phyloP scores from a whole-genome alignment of 1,140 invertebrate species.

The Drosophila arizonae region DNA sequence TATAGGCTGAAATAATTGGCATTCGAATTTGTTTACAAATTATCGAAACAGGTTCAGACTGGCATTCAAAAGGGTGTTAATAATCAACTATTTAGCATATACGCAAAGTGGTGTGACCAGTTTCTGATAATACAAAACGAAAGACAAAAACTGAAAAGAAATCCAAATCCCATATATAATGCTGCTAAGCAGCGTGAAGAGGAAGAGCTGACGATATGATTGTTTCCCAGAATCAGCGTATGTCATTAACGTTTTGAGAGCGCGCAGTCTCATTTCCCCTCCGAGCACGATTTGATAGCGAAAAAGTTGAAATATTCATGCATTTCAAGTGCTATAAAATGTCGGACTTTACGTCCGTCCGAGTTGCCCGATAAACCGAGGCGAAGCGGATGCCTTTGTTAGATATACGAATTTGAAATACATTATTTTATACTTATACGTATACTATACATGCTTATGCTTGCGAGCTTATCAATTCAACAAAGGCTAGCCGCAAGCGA shows the following conservation, averaged over 20 bases:
- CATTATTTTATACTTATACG: constrained; percentile 10
- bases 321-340: background rate
- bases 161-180: background rate
- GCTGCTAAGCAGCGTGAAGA: constrained; percentile 13
- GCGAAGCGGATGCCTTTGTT: constrained; percentile 40
- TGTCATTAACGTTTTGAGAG: constrained; percentile 16
- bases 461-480: constrained; percentile 11
- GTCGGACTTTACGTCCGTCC: constrained; percentile 6
- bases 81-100: constrained; percentile 39
- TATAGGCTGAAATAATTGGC: constrained; percentile 8
- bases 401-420: constrained; percentile 2
- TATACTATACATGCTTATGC: background rate
- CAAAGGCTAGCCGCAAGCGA: constrained; percentile 4
- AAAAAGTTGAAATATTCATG: background rate
- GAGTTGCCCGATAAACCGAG: constrained; percentile 27
- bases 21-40: constrained; percentile 27
- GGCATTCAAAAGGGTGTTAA: constrained; percentile 41
- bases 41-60: constrained; percentile 34
- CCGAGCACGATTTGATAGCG: constrained; percentile 30
- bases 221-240: constrained; percentile 37
- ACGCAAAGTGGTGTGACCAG: constrained; percentile 21
- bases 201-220: constrained; percentile 9
- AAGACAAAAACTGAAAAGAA: too few species aligned
- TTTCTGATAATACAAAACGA: constrained; percentile 7
- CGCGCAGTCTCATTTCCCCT: constrained; percentile 20